Base-by-base conservation (phyloP, 2,888 invertebrate genomes). In the Rotaria sp. region DNA sequence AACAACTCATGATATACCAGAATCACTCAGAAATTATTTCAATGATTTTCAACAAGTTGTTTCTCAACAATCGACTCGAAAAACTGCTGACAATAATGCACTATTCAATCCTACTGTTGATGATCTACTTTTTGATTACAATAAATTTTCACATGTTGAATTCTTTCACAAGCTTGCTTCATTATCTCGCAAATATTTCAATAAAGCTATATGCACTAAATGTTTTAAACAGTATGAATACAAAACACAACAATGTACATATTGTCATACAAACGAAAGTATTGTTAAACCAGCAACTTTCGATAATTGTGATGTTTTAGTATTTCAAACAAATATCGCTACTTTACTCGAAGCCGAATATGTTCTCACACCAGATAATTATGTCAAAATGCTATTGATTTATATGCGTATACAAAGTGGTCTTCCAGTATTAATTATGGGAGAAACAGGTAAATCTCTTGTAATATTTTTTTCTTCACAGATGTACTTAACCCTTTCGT, bases 351-450 rank as follows among this genome's bases (percentile, higher is more conserved):
- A 67, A 35, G 5, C 67, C 8, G 30, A 67, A 67, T 90, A 90
- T 87, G 90, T 89, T 85, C 88, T 90, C 75, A 90, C 90, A 26
- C 89, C 89, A 84, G 90, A 90, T 88, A 90, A 90, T 88, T 90
- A 89, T 74, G 89, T 90, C 87, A 90, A 90, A 85, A 90, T 90
- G 52, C 88, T 90, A 86, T 90, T 90, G 55, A 90, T 90, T 18
- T 89, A 89, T 88, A 89, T 90, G 89, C 88, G 90, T 85, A 90
- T 90, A 88, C 89, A 89, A 86, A 90, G 90, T 88, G 88, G 89
- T 85, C 90, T 90, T 85, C 90, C 90, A 67, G 90, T 90, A 24
- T 88, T 90, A 45, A 88, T 90, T 30, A 90, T 90, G 90, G 90
- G 90, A 38, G 90, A 90, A 87, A 90, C 90, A 13, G 90, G 90